phyloP scores from a whole-genome alignment of 2,888 invertebrate species.

The Epicampocera succincta region DNA sequence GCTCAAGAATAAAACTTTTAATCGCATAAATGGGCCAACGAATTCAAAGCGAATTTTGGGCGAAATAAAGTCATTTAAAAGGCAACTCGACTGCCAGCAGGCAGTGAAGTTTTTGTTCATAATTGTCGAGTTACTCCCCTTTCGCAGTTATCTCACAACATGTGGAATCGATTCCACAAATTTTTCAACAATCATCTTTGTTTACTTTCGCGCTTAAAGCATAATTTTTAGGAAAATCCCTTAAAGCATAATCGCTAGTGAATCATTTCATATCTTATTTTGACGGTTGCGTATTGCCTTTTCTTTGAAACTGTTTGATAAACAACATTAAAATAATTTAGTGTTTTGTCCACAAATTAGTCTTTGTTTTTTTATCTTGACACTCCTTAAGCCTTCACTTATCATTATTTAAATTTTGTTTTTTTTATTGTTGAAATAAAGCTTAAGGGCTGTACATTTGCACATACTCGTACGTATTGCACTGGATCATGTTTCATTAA shows the following conservation, averaged over 20 bases:
- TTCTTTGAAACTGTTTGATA: background rate
- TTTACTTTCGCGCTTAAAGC: background rate
- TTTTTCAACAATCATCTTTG: background rate
- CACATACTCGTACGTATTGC: no score
- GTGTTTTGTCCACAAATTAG: conserved; percentile 2
- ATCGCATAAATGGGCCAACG: no score
- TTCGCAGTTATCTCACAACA: no score
- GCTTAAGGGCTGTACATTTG: no score
- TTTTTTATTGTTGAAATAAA: background rate
- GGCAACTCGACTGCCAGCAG: no score
- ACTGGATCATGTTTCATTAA: no score
- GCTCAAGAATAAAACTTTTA: no score
- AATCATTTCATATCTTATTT: conserved; percentile 7
- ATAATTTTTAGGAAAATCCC: conserved; percentile 16
- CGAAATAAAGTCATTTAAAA: no score
- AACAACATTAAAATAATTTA: conserved; percentile 9
- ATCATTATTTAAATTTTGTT: conserved; percentile 13
- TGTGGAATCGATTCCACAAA: no score
- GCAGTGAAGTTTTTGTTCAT: no score
- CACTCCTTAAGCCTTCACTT: conserved; percentile 20
- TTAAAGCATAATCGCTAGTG: conserved; percentile 6
- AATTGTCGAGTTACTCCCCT: no score
- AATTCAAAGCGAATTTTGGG: no score
- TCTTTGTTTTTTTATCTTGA: background rate
- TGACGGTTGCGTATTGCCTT: background rate